Conservation (phyloP, 1,140 invertebrate species). For the Tetramorium simillimum region DNA sequence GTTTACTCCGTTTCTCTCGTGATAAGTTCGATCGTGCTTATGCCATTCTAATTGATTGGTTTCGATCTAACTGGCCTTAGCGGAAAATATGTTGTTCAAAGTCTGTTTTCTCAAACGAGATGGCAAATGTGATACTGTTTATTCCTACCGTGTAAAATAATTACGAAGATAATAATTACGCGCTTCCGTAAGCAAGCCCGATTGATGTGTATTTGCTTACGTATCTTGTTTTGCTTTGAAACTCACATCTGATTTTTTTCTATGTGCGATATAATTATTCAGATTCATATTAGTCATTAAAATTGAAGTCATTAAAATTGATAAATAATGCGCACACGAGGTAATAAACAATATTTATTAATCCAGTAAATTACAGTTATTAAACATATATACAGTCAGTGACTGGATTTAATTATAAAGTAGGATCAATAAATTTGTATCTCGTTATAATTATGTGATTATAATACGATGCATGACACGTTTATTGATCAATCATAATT, state of each 20-base stretch:
- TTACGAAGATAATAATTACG: background rate
- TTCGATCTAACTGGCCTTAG: background rate
- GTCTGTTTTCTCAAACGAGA: conserved; percentile 30
- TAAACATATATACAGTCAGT: background rate
- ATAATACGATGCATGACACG: background rate
- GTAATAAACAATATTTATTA: conserved; percentile 26
- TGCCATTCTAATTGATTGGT: conserved; percentile 33
- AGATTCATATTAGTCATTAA: background rate
- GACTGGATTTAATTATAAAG: background rate
- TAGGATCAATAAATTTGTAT: background rate
- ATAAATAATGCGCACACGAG: background rate
- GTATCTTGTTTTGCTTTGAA: background rate
- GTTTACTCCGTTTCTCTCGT: background rate
- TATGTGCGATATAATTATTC: background rate
- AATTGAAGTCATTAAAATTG: background rate
- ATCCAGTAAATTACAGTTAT: background rate
- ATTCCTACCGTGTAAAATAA: background rate
- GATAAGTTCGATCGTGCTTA: background rate
- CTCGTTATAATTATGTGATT: background rate
- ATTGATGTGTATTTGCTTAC: background rate
- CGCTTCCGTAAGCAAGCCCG: background rate
- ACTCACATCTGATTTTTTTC: background rate
- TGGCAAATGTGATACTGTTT: conserved; percentile 28
- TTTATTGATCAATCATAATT: background rate
- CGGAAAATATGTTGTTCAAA: conserved; percentile 11